phyloP scores from a whole-genome alignment of 2,888 invertebrate species.

The Andrena dorsata region DNA sequence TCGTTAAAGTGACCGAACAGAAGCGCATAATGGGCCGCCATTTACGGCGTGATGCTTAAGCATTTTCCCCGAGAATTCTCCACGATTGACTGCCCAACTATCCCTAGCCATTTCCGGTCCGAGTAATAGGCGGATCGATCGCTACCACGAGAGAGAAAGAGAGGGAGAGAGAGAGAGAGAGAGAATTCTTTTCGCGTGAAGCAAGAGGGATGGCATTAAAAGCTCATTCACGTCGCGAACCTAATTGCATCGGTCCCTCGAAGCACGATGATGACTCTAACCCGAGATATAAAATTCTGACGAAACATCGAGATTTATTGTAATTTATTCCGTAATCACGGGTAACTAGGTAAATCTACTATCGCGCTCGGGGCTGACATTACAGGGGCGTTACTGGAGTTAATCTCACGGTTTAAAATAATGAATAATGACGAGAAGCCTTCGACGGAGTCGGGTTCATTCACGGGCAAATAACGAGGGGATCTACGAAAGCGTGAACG shows the following conservation, averaged over 20 bases:
- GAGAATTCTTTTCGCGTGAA: neutral
- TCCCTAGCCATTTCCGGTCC: neutral
- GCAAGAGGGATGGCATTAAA: neutral
- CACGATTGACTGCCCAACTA: conserved; percentile 18
- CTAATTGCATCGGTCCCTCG: neutral
- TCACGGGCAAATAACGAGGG: neutral
- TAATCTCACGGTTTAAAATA: conserved; percentile 25
- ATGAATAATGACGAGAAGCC: conserved; percentile 12
- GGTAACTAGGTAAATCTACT: neutral
- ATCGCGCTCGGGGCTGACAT: neutral
- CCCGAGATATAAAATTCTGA: neutral
- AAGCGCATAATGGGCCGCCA: neutral
- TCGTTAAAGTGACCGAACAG: conserved; percentile 8
- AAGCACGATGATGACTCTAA: neutral
- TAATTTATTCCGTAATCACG: conserved; percentile 22
- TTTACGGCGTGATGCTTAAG: neutral
- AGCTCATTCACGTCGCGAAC: neutral
- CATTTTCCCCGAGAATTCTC: conserved; percentile 23
- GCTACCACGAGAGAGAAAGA: neutral
- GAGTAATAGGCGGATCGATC: conserved; percentile 8
- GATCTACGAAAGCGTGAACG: conserved; percentile 1
- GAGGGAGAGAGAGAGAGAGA: neutral
- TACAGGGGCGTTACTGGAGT: neutral
- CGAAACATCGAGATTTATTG: conserved; percentile 18
- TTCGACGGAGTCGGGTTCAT: neutral